These are phyloP conservation scores for Theonella swinhoei DNA, from an alignment of 37 sponge, comb jelly and placozoan species.

Conservation along the genomic window DNA sequence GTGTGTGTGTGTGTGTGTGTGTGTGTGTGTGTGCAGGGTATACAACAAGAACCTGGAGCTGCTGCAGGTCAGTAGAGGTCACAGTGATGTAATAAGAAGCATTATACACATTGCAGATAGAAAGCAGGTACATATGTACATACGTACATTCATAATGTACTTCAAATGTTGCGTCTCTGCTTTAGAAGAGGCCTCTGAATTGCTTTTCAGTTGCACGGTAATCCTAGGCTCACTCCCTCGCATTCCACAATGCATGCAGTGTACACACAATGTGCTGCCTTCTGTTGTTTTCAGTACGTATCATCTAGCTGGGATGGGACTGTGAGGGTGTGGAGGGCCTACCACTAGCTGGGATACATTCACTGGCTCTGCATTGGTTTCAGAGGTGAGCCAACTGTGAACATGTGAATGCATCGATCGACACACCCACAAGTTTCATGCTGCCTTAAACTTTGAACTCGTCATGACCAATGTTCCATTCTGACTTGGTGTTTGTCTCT, in stretches of 20 bases:
- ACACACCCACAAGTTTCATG: too few species aligned
- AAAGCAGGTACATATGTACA: slow-evolving; percentile 67
- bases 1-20: too few species aligned
- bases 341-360: too few species aligned
- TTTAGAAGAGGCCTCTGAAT: not conserved
- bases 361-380: too few species aligned
- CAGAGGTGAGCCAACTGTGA: too few species aligned
- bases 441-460: too few species aligned
- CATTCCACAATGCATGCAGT: slow-evolving; percentile 6
- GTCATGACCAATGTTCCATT: too few species aligned
- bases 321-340: slow-evolving; percentile 65
- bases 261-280: not conserved
- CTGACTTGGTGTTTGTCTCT: too few species aligned
- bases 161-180: not conserved
- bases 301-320: slow-evolving; percentile 72
- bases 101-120: slow-evolving; percentile 75
- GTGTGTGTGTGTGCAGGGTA: slow-evolving; percentile 32
- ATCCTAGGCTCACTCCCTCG: too few species aligned
- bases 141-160: too few species aligned
- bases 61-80: slow-evolving; percentile 58
- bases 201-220: too few species aligned
- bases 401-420: too few species aligned
- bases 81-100: slow-evolving; percentile 41
- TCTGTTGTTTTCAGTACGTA: slow-evolving; percentile 57
- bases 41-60: slow-evolving; percentile 48